Conservation (phyloP, 2,797 vertebrate species). For the Aselliscus stoliczkanus region DNA sequence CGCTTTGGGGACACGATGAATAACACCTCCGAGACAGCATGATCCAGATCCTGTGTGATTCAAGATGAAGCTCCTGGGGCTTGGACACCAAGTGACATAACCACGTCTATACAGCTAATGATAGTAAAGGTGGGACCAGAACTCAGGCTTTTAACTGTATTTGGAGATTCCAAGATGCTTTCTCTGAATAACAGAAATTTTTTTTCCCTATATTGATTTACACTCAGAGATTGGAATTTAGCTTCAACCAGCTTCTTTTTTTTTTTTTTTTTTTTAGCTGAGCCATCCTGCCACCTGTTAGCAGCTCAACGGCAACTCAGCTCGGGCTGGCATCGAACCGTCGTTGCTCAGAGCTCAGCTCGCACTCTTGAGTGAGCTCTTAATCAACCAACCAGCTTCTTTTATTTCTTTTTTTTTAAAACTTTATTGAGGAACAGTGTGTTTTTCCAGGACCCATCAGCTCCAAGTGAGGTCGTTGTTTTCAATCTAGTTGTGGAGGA, state of each 20-base stretch:
- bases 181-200: background rate
- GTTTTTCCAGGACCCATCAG: too few species aligned
- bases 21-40: background rate
- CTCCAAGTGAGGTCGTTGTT: too few species aligned
- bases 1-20: background rate
- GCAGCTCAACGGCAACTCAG: too few species aligned
- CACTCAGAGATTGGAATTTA: background rate
- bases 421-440: too few species aligned
- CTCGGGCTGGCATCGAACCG: too few species aligned
- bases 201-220: background rate
- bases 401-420: too few species aligned
- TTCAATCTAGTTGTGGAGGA: too few species aligned
- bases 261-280: too few species aligned
- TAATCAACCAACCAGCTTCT: too few species aligned
- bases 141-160: background rate
- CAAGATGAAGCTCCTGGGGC: background rate
- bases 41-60: background rate
- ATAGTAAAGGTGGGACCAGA: background rate
- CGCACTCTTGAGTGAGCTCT: too few species aligned
- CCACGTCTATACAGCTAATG: background rate
- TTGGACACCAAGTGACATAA: background rate
- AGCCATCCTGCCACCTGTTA: too few species aligned
- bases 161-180: background rate
- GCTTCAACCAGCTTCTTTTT: background rate
- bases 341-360: too few species aligned